These are phyloP conservation scores for Alloscopus bannaensis DNA, from an alignment of 2,888 invertebrate species.

Conservation along the genomic window DNA sequence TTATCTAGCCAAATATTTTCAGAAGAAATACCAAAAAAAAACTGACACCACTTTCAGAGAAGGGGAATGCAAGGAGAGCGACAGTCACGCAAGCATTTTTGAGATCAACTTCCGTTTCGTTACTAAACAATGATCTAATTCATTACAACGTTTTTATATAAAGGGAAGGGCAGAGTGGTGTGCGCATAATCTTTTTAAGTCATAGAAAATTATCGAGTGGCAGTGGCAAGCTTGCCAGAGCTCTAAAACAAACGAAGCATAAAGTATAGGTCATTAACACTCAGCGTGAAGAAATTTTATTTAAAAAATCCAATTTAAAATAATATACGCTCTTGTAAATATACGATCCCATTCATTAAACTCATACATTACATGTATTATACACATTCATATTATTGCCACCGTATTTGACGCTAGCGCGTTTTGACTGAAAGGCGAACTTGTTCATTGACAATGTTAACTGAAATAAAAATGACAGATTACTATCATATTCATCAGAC, in stretches of 20 bases:
- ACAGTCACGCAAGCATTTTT: slow-evolving; percentile 29
- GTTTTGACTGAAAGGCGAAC: slow-evolving; percentile 13
- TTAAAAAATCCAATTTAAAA: not conserved
- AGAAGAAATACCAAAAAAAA: not conserved
- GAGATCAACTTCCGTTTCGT: slow-evolving; percentile 57
- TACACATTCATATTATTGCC: not conserved
- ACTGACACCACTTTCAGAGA: not conserved
- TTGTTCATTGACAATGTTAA: slow-evolving; percentile 40
- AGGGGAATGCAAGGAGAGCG: not conserved
- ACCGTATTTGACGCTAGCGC: not conserved
- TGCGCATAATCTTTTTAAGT: slow-evolving; percentile 22
- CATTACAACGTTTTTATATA: slow-evolving; percentile 37
- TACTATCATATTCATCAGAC: slow-evolving; percentile 33
- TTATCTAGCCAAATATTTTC: not conserved
- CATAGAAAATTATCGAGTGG: slow-evolving; percentile 26
- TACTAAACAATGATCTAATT: slow-evolving; percentile 40
- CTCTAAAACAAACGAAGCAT: slow-evolving; percentile 36
- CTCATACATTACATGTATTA: slow-evolving; percentile 8
- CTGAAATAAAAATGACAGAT: slow-evolving; percentile 47
- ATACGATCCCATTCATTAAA: slow-evolving; percentile 7
- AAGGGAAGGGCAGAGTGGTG: not conserved
- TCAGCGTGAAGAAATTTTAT: slow-evolving; percentile 32
- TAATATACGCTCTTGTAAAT: not conserved
- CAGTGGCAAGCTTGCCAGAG: slow-evolving; percentile 18
- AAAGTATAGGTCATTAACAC: slow-evolving; percentile 45